These are phyloP conservation scores for Camelus dromedarius DNA, from an alignment of 2,113 vertebrate genomes.

Conservation along the genomic window DNA sequence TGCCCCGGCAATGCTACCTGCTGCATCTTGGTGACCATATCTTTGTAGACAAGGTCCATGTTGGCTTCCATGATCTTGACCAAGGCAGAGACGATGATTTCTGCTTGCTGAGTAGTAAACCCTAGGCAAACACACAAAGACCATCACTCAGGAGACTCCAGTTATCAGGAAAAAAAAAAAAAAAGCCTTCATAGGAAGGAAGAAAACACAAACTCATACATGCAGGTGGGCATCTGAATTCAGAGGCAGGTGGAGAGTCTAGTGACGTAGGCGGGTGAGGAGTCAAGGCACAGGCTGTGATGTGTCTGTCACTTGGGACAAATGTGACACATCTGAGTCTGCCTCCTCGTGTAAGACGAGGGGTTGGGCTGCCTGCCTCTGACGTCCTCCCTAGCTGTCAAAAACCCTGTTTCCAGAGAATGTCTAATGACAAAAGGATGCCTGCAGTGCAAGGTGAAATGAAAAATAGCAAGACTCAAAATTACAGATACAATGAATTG, in stretches of 20 bases:
- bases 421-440: background rate
- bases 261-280: accelerated
- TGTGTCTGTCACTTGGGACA: background rate
- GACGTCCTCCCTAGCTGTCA: background rate
- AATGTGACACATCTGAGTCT: background rate
- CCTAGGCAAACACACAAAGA: slow-evolving; percentile 87
- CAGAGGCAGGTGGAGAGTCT: background rate
- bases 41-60: slow-evolving; percentile 93
- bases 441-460: background rate
- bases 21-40: slow-evolving; percentile 97
- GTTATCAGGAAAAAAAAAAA: background rate
- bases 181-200: background rate
- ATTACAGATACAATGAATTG: background rate
- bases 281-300: background rate
- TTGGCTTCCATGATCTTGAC: slow-evolving; percentile 92
- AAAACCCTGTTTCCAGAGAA: background rate
- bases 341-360: background rate
- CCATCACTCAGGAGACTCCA: background rate
- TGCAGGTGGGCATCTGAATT: background rate
- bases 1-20: slow-evolving; percentile 88
- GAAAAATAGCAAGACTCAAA: background rate
- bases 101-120: slow-evolving; percentile 93
- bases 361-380: background rate
- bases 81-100: slow-evolving; percentile 92
- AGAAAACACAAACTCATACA: background rate